Conservation (phyloP, 2,888 invertebrate species). For the Mayetiola destructor region DNA sequence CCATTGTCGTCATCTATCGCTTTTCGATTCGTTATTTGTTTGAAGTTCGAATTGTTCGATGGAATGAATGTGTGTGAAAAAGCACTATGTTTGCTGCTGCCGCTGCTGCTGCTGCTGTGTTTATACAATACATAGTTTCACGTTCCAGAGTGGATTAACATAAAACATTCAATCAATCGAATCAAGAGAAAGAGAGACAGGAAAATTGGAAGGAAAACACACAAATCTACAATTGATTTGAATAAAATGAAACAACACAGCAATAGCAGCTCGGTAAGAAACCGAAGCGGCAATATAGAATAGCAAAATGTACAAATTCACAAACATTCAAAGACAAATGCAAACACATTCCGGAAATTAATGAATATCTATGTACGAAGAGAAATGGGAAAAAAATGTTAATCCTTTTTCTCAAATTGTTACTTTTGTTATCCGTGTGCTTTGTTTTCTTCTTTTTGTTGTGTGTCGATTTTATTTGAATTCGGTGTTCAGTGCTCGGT, state of each 20-base stretch:
- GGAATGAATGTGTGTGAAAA: no score
- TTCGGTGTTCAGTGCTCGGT: not conserved
- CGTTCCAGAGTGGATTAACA: not conserved
- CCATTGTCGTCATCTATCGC: no score
- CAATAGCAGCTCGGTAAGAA: no score
- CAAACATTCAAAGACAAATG: no score
- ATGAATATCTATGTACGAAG: not conserved
- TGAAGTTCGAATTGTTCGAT: no score
- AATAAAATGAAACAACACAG: no score
- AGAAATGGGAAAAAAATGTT: not conserved
- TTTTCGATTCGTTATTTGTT: no score
- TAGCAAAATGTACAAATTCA: no score
- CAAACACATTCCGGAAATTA: constrained; percentile 4
- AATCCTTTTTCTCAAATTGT: not conserved
- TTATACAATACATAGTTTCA: not conserved
- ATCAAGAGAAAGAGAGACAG: not conserved
- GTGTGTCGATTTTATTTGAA: not conserved
- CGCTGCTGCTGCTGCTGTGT: not conserved
- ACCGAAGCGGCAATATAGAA: not conserved
- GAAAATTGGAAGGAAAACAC: not conserved
- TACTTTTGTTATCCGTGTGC: not conserved
- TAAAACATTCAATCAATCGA: not conserved
- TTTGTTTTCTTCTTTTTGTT: not conserved
- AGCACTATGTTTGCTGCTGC: no score
- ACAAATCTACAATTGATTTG: not conserved